Evolutionary conservation across 2,113 vertebrate species (phyloP), one percentile per base, ranked within the genome.

Genomic region (Myxocyprinus asiaticus): DNA sequence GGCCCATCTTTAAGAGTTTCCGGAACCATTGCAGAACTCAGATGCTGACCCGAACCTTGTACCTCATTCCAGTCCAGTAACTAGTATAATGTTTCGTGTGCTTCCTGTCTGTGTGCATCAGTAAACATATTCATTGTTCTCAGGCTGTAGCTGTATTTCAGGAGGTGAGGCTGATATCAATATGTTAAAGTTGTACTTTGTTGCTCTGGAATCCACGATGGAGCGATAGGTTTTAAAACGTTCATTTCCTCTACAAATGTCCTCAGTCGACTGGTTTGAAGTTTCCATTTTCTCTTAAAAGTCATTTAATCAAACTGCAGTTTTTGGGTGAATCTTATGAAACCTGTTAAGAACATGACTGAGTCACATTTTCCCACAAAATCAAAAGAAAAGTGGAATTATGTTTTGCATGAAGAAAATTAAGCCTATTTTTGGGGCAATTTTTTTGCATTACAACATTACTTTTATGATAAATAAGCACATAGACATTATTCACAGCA

Each of bases 41-140:
- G 33, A 72, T 43, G 45, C 67, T 48, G 82, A 80, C 78, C 82
- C 82, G 65, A 78, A 84, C 68, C 75, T 78, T 67, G 15, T 81
- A 74, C 79, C 82, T 81, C 72, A 66, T 79, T 62, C 79, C 47
- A 48, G 64, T 77, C 77, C 77, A 67, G 73, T 76, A 80, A 70
- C 77, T 67, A 61, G 58, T 80, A 75, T 48, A 67, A 76, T 67
- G 76, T 64, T 63, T 15, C 0, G 43, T 74, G 85, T 80, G 80
- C 82, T 86, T 82, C 81, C 82, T 77, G 67, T 50, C 81, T 61
- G 78, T 74, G 64, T 61, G 15, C 72, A 12, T 45, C 67, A 48
- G 56, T 71, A 42, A 61, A 51, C 44, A 42, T 67, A 33, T 78
- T 69, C n/a, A 0, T 58, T n/a, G n/a, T 15, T 71, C 55, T 59